Evolutionary conservation across 2,888 invertebrate genomes (phyloP).

Genomic region (Drosophila acutilabella): DNA sequence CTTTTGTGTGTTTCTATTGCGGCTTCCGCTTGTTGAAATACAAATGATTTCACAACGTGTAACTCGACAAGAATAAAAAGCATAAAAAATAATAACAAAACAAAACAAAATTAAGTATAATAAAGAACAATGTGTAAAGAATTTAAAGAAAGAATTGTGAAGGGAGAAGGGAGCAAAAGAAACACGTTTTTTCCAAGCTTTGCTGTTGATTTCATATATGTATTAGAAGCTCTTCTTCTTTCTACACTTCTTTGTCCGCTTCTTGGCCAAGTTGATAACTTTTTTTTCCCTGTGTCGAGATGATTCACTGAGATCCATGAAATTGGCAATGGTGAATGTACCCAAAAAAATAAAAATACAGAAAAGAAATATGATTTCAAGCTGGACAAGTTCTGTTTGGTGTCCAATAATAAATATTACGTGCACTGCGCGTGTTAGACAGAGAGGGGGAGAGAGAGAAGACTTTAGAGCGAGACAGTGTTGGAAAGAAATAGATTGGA

Average conservation of each 20-base stretch:
- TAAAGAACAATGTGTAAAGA: background rate
- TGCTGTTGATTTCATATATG: slow-evolving; percentile 74
- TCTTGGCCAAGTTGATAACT: slow-evolving; percentile 38
- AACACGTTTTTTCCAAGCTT: slow-evolving; percentile 6
- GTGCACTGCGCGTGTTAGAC: slow-evolving; percentile 12
- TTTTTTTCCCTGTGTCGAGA: slow-evolving; percentile 39
- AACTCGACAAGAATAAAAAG: slow-evolving; percentile 18
- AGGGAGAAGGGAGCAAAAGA: background rate
- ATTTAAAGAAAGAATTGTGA: background rate
- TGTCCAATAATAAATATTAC: slow-evolving; percentile 65
- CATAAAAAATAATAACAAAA: slow-evolving; percentile 17
- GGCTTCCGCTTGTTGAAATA: slow-evolving; percentile 63
- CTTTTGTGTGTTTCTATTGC: slow-evolving; percentile 23
- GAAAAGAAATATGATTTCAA: slow-evolving; percentile 4
- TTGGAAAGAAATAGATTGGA: slow-evolving; percentile 3
- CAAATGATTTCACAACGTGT: slow-evolving; percentile 77
- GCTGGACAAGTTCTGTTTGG: slow-evolving; percentile 48
- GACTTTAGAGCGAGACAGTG: background rate
- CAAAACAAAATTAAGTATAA: slow-evolving; percentile 11
- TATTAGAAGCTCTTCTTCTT: slow-evolving; percentile 69
- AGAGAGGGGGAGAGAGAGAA: background rate
- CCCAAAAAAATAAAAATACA: slow-evolving; percentile 7
- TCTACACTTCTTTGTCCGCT: slow-evolving; percentile 1
- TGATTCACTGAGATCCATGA: slow-evolving; percentile 57
- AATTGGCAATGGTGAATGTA: slow-evolving; percentile 66